Evolutionary conservation across 2,113 vertebrate species (phyloP).

Genomic region (Pseudonaja textilis): DNA sequence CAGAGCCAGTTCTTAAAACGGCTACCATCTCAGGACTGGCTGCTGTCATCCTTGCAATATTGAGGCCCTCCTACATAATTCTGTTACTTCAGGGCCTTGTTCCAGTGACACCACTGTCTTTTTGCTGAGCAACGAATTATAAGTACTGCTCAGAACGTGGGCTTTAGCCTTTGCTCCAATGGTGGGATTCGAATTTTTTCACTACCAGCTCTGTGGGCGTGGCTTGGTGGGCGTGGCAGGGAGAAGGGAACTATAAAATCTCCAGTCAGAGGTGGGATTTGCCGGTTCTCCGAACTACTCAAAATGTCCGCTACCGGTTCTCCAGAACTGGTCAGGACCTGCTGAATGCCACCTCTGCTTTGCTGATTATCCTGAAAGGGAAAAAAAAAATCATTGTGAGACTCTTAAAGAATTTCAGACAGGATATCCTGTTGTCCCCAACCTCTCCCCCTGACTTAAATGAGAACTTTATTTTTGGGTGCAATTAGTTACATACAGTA

Average conservation of each 20-base stretch:
- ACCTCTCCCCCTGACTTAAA: neutral
- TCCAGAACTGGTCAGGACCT: too few species aligned
- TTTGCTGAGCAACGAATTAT: neutral
- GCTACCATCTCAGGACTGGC: neutral
- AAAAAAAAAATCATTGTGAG: neutral
- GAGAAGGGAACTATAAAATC: too few species aligned
- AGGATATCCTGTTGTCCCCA: neutral
- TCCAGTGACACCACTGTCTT: too few species aligned
- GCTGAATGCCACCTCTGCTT: too few species aligned
- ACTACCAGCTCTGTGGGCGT: too few species aligned
- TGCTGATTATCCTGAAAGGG: neutral
- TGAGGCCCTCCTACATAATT: neutral
- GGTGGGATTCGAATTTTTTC: too few species aligned
- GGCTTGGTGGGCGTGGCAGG: too few species aligned
- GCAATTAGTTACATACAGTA: neutral
- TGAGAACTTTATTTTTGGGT: neutral
- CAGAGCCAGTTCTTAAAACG: neutral
- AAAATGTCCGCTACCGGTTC: too few species aligned
- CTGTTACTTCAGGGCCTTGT: neutral
- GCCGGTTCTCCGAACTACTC: too few species aligned
- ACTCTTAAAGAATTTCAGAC: neutral
- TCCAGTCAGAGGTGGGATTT: too few species aligned
- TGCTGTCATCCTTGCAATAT: neutral
- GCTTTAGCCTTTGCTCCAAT: neutral
- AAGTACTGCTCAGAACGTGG: neutral